These are phyloP conservation scores for Matsumurasca onukii DNA, from an alignment of 1,140 invertebrate species.

Conservation along the genomic window DNA sequence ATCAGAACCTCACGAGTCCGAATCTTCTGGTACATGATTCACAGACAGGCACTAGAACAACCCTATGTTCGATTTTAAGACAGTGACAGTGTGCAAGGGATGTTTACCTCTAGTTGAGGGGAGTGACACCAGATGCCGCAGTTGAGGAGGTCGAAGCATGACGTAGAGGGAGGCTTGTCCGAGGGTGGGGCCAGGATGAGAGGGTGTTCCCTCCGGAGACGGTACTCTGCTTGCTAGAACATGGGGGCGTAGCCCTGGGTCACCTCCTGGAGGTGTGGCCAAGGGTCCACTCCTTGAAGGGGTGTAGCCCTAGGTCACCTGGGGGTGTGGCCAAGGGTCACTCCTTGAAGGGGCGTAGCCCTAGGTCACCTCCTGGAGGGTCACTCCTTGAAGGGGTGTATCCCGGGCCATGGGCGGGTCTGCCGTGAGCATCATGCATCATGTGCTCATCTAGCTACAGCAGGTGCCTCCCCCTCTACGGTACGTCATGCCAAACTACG, in stretches of 20 bases:
- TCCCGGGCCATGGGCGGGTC: not conserved
- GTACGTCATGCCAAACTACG: too few species aligned
- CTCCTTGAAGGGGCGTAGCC: too few species aligned
- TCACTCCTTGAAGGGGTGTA: not conserved
- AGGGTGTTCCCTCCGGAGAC: not conserved
- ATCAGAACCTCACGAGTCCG: too few species aligned
- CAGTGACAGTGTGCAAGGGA: too few species aligned
- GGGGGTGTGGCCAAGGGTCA: not conserved
- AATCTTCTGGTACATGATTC: too few species aligned
- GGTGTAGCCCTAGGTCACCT: not conserved
- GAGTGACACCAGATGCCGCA: constrained; percentile 7
- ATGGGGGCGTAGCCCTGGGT: not conserved
- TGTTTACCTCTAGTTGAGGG: constrained; percentile 6
- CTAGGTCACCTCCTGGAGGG: not conserved
- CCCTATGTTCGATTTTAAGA: too few species aligned
- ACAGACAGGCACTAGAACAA: too few species aligned
- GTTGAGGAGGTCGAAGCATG: constrained; percentile 1
- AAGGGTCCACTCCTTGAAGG: not conserved
- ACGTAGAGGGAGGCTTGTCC: constrained; percentile 11
- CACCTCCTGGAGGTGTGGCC: not conserved
- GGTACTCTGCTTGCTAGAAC: not conserved
- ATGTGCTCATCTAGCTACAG: too few species aligned
- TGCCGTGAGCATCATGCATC: too few species aligned
- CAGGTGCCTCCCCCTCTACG: too few species aligned
- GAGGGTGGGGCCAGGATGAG: not conserved